Evolutionary conservation across 1,140 invertebrate genomes (phyloP).

Genomic region (Drosophila nigromelanica): DNA sequence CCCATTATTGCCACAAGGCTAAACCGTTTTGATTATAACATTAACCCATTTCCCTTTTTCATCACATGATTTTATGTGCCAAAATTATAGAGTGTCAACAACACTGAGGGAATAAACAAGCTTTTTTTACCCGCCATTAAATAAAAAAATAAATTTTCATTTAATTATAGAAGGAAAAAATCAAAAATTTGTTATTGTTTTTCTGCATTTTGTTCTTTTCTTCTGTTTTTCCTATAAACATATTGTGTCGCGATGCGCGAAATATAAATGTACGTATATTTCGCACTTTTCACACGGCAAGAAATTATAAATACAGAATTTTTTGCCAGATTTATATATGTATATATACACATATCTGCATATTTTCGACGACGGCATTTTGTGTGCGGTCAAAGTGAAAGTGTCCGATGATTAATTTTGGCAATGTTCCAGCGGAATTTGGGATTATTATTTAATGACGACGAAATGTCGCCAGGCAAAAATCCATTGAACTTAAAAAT

Average conservation of each 20-base stretch:
- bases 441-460: slow-evolving; percentile 81
- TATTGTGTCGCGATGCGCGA: slow-evolving; percentile 52
- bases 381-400: slow-evolving; percentile 74
- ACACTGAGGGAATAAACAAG: slow-evolving; percentile 24
- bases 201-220: slow-evolving; percentile 29
- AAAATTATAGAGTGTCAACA: slow-evolving; percentile 29
- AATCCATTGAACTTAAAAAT: slow-evolving; percentile 50
- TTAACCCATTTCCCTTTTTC: slow-evolving; percentile 64
- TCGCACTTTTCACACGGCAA: slow-evolving; percentile 52
- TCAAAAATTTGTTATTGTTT: slow-evolving; percentile 51
- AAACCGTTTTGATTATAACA: slow-evolving; percentile 23
- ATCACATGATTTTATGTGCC: slow-evolving; percentile 49
- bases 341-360: slow-evolving; percentile 1
- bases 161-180: slow-evolving; percentile 31
- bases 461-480: slow-evolving; percentile 66
- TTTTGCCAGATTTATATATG: background rate
- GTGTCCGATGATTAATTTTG: slow-evolving; percentile 79
- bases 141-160: slow-evolving; percentile 55
- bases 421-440: slow-evolving; percentile 69
- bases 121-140: slow-evolving; percentile 6
- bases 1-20: slow-evolving; percentile 24
- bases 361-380: slow-evolving; percentile 6
- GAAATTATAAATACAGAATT: slow-evolving; percentile 20
- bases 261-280: slow-evolving; percentile 28
- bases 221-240: slow-evolving; percentile 8